phyloP scores from a whole-genome alignment of 1,140 invertebrate species.

The Hydropsyche tenuis region DNA sequence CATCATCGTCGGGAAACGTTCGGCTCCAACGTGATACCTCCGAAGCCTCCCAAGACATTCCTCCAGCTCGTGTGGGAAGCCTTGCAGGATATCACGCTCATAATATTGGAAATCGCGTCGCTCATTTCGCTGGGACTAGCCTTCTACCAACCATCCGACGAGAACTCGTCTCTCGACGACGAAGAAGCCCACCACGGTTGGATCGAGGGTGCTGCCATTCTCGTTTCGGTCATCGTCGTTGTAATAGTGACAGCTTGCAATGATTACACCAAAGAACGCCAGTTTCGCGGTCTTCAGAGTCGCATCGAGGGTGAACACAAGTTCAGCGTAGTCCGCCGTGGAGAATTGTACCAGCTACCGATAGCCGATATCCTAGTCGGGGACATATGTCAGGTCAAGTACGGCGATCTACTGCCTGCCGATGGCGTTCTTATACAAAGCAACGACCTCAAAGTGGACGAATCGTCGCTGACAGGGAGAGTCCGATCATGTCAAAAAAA shows the following conservation, averaged over 20 bases:
- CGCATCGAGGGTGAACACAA: slow-evolving; percentile 74
- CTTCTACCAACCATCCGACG: slow-evolving; percentile 50
- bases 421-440: slow-evolving; percentile 75
- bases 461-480: slow-evolving; percentile 77
- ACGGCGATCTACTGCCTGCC: slow-evolving; percentile 72
- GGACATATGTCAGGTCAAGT: slow-evolving; percentile 72
- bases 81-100: slow-evolving; percentile 72
- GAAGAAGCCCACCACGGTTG: slow-evolving; percentile 55
- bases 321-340: slow-evolving; percentile 70
- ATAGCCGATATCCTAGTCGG: slow-evolving; percentile 72
- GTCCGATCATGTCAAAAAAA: slow-evolving; percentile 77
- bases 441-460: slow-evolving; percentile 77
- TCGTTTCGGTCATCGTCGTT: slow-evolving; percentile 70
- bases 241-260: slow-evolving; percentile 74
- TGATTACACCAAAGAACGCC: slow-evolving; percentile 72
- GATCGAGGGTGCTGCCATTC: slow-evolving; percentile 73
- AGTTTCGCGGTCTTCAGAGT: slow-evolving; percentile 72
- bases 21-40: slow-evolving; percentile 73
- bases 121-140: slow-evolving; percentile 64
- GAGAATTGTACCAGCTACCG: slow-evolving; percentile 66
- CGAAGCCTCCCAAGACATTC: slow-evolving; percentile 61
- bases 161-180: slow-evolving; percentile 52
- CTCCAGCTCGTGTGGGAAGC: slow-evolving; percentile 74
- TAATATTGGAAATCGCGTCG: slow-evolving; percentile 66
- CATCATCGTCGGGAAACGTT: slow-evolving; percentile 64